These are phyloP conservation scores for Centropus bengalensis DNA, from an alignment of 2,113 vertebrate species.

Conservation along the genomic window DNA sequence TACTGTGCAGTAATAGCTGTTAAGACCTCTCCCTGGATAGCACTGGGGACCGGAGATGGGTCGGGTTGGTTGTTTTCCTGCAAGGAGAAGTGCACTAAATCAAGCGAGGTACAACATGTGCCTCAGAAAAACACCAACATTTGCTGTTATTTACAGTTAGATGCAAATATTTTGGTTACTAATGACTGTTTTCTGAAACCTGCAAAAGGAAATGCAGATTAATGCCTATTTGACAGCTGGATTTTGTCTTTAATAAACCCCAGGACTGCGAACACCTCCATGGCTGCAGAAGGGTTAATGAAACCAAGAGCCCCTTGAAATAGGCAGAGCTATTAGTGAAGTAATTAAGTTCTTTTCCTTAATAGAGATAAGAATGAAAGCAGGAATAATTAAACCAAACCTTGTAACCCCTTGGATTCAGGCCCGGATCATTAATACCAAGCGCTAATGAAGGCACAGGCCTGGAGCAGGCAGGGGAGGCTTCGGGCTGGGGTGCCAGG, in stretches of 20 bases:
- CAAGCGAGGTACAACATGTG: fast-evolving
- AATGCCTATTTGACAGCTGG: not conserved
- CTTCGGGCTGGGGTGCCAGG: fast-evolving
- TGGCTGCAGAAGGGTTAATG: not conserved
- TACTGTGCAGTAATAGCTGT: not conserved
- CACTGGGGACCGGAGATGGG: not conserved
- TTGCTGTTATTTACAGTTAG: not conserved
- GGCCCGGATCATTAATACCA: fast-evolving
- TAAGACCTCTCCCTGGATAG: not conserved
- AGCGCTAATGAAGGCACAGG: fast-evolving
- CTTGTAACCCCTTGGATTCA: not conserved
- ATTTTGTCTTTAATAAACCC: not conserved
- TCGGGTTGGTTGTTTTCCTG: not conserved
- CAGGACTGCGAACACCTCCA: not conserved
- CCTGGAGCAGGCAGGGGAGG: fast-evolving
- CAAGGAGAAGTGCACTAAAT: fast-evolving
- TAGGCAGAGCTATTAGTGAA: not conserved
- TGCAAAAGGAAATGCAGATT: not conserved
- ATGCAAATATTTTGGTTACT: not conserved
- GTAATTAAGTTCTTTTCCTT: slow-evolving; percentile 50
- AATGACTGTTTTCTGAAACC: not conserved
- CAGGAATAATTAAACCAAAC: slow-evolving; percentile 41
- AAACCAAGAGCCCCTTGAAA: not conserved
- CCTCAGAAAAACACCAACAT: not conserved
- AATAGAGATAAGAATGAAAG: not conserved